phyloP scores from a whole-genome alignment of 2,797 vertebrate species.

The Peromyscus melanophrys region DNA sequence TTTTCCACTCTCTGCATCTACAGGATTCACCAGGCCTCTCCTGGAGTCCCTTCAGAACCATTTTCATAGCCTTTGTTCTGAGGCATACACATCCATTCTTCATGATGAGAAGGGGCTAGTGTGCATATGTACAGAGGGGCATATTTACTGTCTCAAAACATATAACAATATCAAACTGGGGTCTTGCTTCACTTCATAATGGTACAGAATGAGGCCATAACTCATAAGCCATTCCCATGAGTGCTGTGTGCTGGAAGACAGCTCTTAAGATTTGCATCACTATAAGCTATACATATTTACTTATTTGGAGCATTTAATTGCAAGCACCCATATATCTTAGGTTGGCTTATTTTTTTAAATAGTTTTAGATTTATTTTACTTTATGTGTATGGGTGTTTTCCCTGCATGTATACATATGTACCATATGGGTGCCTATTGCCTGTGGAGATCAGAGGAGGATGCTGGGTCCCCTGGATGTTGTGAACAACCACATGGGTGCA shows the following conservation, averaged over 20 bases:
- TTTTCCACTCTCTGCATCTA: background rate
- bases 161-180: background rate
- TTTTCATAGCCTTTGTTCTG: conserved; percentile 63
- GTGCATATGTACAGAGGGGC: background rate
- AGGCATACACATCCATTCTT: conserved; percentile 29
- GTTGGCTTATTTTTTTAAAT: background rate
- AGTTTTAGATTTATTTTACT: background rate
- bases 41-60: conserved; percentile 52
- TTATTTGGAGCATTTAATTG: conserved; percentile 33
- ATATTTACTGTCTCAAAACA: background rate
- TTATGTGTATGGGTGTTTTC: background rate
- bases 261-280: background rate
- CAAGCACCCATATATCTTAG: background rate
- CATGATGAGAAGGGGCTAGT: background rate
- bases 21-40: conserved; percentile 51
- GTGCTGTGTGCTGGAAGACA: background rate
- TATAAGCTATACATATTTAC: background rate
- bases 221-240: conserved; percentile 19
- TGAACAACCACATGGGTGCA: background rate
- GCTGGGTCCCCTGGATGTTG: background rate
- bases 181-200: conserved; percentile 7
- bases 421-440: background rate
- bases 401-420: background rate
- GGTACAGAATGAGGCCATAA: background rate
- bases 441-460: background rate